phyloP scores from a whole-genome alignment of 2,888 invertebrate species.

The Eutolmus rufibarbis region DNA sequence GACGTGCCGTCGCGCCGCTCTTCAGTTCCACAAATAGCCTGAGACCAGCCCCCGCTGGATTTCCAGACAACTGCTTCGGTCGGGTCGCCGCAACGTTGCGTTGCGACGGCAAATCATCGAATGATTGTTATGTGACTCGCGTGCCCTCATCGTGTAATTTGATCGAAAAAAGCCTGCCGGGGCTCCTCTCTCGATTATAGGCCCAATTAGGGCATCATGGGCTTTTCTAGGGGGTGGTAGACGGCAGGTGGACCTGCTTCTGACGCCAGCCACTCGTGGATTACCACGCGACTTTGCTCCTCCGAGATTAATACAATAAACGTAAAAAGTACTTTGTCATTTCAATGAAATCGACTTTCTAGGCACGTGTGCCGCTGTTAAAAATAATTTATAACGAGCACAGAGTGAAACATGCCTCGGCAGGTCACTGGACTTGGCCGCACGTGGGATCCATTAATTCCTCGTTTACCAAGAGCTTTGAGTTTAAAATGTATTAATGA shows the following conservation, averaged over 20 bases:
- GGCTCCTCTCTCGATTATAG: background rate
- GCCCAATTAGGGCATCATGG: background rate
- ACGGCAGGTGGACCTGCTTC: background rate
- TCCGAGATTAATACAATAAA: background rate
- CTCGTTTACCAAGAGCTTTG: background rate
- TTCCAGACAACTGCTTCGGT: background rate
- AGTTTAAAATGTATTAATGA: background rate
- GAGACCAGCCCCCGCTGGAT: background rate
- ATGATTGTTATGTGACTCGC: slow-evolving; percentile 11
- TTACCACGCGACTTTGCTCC: background rate
- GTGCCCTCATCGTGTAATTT: background rate
- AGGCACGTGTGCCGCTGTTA: background rate
- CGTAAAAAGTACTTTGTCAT: background rate
- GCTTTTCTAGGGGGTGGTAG: background rate
- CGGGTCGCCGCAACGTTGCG: background rate
- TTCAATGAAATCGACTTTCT: background rate
- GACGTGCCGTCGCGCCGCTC: background rate
- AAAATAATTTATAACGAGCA: background rate
- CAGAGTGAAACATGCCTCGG: background rate
- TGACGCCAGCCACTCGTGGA: background rate
- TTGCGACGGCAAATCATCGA: background rate
- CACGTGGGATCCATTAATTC: background rate
- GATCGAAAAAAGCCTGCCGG: background rate
- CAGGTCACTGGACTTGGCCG: background rate
- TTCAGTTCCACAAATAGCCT: background rate